Base-by-base conservation (phyloP, 1,140 invertebrate species). In the Coptotermes formosanus region DNA sequence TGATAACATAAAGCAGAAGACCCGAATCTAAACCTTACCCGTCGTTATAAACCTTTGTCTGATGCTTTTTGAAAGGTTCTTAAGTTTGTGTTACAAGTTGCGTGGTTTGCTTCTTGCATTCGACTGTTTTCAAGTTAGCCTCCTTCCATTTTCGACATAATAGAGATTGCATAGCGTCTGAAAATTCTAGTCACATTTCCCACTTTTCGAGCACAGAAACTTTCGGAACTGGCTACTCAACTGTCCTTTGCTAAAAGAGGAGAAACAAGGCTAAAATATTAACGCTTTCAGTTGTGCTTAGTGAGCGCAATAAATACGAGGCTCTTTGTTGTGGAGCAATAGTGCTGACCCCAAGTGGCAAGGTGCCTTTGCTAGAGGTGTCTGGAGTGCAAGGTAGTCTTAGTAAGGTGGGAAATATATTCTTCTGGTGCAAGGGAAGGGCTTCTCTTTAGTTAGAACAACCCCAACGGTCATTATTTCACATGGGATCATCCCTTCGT, bases 401-500 rank as follows among this genome's bases (percentile, higher is more conserved):
- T 30, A 16, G 11, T 30, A 75, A 30, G 6, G 64, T 25, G 30
- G 64, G 30, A 25, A 30, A 30, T 75, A 75, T 75, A 75, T 75
- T 75, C n/a, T n/a, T 75, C 64, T 75, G 25, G 25, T 75, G 64
- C 25, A 75, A 75, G 25, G 64, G 64, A 30, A 30, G 21, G 30
- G 64, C 14, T 30, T 75, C 64, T 25, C 64, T 75, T 75, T 75
- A 75, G 64, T 75, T 75, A 75, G n/a, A 75, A 25, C 64, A 25
- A 75, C 64, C 64, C 64, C 64, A 75, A 25, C 64, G 64, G 64
- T 75, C 64, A 75, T 75, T 75, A 75, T 75, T 75, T 75, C 64
- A 75, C 64, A 75, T 75, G 25, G 64, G 64, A 75, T 75, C 64
- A 75, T 75, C 64, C n/a, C 64, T 75, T 30, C 64, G 25, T 75